Base-by-base conservation (phyloP, 2,888 invertebrate genomes). In the Chrysodeixis includens region DNA sequence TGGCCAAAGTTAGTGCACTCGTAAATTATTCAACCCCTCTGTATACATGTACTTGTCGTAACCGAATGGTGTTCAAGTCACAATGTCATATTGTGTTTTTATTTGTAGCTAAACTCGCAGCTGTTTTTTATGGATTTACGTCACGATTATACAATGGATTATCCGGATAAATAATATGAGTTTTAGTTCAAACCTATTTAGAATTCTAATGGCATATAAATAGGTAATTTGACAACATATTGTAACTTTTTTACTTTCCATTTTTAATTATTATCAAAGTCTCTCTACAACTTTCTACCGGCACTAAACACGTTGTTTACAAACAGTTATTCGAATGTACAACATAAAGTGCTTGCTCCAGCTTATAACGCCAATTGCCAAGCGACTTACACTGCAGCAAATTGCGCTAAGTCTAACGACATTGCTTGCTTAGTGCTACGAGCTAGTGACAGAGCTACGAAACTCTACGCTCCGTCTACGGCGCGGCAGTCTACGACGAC, bases 11-110 rank as follows among this genome's bases (percentile, higher is more conserved):
- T 93, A 88, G 86, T 90, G 89, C 90, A 92, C 87, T 92, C 93
- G 92, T 93, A 93, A 93, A 93, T 93, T 93, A 93, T 93, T 93
- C 93, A 93, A 88, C 90, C 90, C 89, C 85, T 89, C 87, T 85
- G 85, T 86, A 87, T 88, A 88, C 85, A 90, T 86, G 83, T 88
- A 86, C 87, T 86, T 88, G 88, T 91, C 88, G 88, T 83, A 82
- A 81, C 83, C 86, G 86, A 87, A 85, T 90, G 88, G 78, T 84
- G 88, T 87, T 86, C 77, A 78, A 75, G 76, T 83, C 86, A 86
- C 84, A 84, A 82, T 87, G 80, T 86, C 83, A 87, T 85, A 88
- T 77, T 81, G 71, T 86, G 84, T 85, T 82, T 59, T 79, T 82
- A 76, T 75, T 81, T 73, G 69, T 60, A 40, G 14, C 46, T 53